A percentile compares a stretch with the other conserved stretches of the same genome.
phyloP scores from a whole-genome alignment of 2,113 vertebrate species.

The Pao palembangensis region DNA sequence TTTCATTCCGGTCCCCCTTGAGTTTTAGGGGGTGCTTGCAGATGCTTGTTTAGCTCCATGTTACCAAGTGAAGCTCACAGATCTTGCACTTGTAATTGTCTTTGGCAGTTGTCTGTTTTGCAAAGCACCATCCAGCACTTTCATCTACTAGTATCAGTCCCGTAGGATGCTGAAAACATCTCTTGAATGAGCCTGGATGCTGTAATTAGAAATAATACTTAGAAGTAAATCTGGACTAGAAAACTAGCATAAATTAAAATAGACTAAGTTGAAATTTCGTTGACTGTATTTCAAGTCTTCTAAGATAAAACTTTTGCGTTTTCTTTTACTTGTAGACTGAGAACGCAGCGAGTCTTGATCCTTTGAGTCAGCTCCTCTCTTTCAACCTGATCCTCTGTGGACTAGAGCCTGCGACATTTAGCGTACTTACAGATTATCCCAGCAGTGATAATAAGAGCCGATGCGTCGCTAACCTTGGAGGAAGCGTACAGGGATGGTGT shows the following conservation, averaged over 20 bases:
- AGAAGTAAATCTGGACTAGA: too few species aligned
- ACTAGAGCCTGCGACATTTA: constrained; percentile 35
- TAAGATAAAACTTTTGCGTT: neutral
- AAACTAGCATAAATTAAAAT: too few species aligned
- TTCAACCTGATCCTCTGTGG: constrained; percentile 34
- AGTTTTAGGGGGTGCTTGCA: constrained; percentile 54
- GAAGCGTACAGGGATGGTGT: constrained; percentile 8
- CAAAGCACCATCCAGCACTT: constrained; percentile 43
- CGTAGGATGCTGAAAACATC: constrained; percentile 31
- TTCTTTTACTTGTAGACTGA: constrained; percentile 46
- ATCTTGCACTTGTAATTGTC: constrained; percentile 59
- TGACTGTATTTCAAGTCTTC: too few species aligned
- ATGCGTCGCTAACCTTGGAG: constrained; percentile 12
- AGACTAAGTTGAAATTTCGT: too few species aligned
- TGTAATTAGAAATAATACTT: too few species aligned
- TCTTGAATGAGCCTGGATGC: constrained; percentile 3
- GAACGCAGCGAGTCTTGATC: constrained; percentile 37
- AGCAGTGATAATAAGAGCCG: constrained; percentile 40
- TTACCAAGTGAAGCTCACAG: constrained; percentile 55
- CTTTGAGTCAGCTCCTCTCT: constrained; percentile 30
- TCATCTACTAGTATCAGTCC: constrained; percentile 33
- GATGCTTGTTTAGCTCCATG: constrained; percentile 39
- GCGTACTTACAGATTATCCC: constrained; percentile 43
- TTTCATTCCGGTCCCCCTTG: constrained; percentile 50
- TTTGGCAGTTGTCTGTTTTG: constrained; percentile 51